A percentile compares a stretch with the other conserved stretches of the same genome.
phyloP scores from a whole-genome alignment of 2,888 invertebrate genomes.

The Bombylius major region DNA sequence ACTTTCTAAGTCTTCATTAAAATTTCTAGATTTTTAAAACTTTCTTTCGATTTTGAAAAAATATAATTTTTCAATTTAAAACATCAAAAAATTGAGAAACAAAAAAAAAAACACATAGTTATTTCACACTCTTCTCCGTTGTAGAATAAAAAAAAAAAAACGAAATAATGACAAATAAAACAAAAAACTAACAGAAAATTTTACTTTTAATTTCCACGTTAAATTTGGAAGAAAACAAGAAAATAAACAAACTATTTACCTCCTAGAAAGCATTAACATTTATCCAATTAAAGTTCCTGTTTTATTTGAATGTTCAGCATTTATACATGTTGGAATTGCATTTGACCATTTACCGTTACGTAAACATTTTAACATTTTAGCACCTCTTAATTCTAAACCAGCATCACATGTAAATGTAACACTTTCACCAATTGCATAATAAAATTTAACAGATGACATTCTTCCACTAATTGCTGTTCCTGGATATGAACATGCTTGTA shows the following conservation, averaged over 20 bases:
- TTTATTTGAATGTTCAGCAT: slow-evolving; percentile 12
- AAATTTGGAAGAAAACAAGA: no score
- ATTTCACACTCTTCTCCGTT: no score
- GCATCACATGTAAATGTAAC: slow-evolving; percentile 75
- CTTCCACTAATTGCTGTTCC: slow-evolving; percentile 75
- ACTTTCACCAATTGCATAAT: slow-evolving; percentile 74
- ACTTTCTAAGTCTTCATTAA: no score
- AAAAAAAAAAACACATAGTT: no score
- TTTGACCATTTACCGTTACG: slow-evolving; percentile 79
- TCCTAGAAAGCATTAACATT: neutral
- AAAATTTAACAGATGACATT: slow-evolving; percentile 78
- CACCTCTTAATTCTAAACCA: slow-evolving; percentile 59
- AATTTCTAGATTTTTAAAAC: no score
- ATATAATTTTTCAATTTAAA: no score
- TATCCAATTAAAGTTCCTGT: neutral
- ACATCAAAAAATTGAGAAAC: no score
- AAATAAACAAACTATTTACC: neutral
- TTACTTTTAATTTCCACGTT: no score
- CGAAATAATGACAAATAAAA: no score
- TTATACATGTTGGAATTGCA: slow-evolving; percentile 62
- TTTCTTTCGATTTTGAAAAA: no score
- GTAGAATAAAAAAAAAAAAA: no score
- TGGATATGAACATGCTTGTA: slow-evolving; percentile 75
- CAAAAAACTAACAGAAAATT: no score
- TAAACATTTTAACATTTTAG: slow-evolving; percentile 64